These are phyloP conservation scores for Petrocephalus sullivani DNA, from an alignment of 2,797 vertebrate species.

Conservation along the genomic window DNA sequence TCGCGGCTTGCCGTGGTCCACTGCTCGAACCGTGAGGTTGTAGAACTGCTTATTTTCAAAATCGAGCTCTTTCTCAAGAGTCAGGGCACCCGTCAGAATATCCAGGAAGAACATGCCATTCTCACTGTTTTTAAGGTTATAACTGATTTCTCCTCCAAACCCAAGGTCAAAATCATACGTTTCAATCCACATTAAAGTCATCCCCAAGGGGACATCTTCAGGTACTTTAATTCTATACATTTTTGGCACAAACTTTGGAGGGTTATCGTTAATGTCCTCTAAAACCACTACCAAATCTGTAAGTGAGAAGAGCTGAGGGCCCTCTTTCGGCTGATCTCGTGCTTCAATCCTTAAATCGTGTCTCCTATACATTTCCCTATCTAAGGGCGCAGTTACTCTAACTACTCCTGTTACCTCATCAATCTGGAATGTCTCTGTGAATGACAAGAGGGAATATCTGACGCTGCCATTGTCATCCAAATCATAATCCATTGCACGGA, in stretches of 20 bases:
- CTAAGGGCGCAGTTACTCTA: slow-evolving; percentile 66
- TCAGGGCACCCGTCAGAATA: slow-evolving; percentile 71
- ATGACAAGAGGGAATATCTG: slow-evolving; percentile 72
- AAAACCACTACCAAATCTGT: slow-evolving; percentile 72
- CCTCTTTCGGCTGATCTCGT: slow-evolving; percentile 72
- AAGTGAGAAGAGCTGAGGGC: slow-evolving; percentile 71
- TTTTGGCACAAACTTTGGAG: slow-evolving; percentile 76
- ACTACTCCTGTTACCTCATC: slow-evolving; percentile 78
- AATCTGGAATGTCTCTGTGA: slow-evolving; percentile 74
- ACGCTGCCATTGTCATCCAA: slow-evolving; percentile 68
- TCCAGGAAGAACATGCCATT: slow-evolving; percentile 76
- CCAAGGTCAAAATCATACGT: slow-evolving; percentile 79
- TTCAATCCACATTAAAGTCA: slow-evolving; percentile 80
- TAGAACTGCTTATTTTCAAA: slow-evolving; percentile 78
- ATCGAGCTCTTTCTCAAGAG: slow-evolving; percentile 82
- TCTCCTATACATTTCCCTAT: slow-evolving; percentile 73
- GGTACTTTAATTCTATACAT: slow-evolving; percentile 76
- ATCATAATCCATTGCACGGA: slow-evolving; percentile 73
- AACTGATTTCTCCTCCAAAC: slow-evolving; percentile 74
- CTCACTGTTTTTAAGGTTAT: slow-evolving; percentile 72
- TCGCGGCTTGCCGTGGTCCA: slow-evolving; percentile 77
- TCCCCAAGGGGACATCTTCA: slow-evolving; percentile 81
- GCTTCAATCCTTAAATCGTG: slow-evolving; percentile 80
- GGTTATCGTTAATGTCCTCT: slow-evolving; percentile 86
- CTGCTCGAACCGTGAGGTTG: slow-evolving; percentile 82